Evolutionary conservation across 2,113 vertebrate species (phyloP).

Genomic region (Rhinichthys klamathensis): DNA sequence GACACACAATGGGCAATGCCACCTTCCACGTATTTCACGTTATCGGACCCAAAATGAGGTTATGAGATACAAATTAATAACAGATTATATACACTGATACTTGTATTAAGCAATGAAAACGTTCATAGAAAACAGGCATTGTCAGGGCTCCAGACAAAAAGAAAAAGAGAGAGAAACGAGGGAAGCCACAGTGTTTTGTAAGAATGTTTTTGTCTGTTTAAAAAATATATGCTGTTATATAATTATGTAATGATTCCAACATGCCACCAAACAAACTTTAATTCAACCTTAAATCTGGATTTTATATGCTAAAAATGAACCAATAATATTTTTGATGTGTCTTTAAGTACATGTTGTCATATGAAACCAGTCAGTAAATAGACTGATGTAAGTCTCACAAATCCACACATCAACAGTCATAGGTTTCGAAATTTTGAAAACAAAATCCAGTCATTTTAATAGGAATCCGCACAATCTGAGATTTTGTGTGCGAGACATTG

Average conservation of each 20-base stretch:
- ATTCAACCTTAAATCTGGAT: neutral
- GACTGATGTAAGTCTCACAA: too few relatives aligned
- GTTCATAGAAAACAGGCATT: neutral
- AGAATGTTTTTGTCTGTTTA: too few relatives aligned
- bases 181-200: neutral
- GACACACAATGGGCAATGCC: neutral
- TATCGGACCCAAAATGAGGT: conserved; percentile 73
- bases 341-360: too few relatives aligned
- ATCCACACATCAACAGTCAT: too few relatives aligned
- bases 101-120: neutral
- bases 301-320: neutral
- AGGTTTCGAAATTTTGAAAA: too few relatives aligned
- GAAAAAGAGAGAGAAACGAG: neutral
- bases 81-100: neutral
- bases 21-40: neutral
- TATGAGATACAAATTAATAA: neutral
- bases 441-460: neutral
- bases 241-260: too few relatives aligned
- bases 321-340: too few relatives aligned
- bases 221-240: too few relatives aligned
- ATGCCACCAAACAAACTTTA: neutral
- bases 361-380: too few relatives aligned
- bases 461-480: neutral
- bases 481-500: neutral
- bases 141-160: neutral